Percentiles rank a stretch among this genome's conserved stretches.
phyloP scores from a whole-genome alignment of 2,888 invertebrate genomes.

The Athrips mouffetella region DNA sequence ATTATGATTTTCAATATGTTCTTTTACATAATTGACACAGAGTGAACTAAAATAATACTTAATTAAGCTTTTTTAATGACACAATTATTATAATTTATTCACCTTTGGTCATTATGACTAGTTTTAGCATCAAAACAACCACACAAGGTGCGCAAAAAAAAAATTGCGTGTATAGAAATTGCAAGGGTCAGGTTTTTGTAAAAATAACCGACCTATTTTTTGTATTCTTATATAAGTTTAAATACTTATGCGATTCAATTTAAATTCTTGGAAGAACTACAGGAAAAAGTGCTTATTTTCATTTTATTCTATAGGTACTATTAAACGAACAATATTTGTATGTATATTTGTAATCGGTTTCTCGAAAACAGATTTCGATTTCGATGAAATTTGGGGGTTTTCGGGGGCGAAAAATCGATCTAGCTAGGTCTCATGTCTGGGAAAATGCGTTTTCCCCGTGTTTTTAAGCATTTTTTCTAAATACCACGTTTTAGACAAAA shows the following conservation, averaged over 20 bases:
- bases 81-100: constrained; percentile 4
- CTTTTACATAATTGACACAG: background rate
- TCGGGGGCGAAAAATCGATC: too few species aligned
- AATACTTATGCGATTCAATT: background rate
- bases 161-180: background rate
- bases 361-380: too few species aligned
- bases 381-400: too few species aligned
- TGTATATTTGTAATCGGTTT: too few species aligned
- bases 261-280: background rate
- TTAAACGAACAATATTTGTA: too few species aligned
- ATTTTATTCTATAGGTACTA: too few species aligned
- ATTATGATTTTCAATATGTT: background rate
- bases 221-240: background rate
- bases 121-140: constrained; percentile 4
- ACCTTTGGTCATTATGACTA: background rate
- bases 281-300: too few species aligned
- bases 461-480: too few species aligned
- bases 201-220: background rate
- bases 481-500: too few species aligned
- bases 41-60: background rate
- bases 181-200: background rate
- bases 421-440: too few species aligned
- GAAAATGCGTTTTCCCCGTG: too few species aligned
- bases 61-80: background rate
- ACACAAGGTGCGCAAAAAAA: background rate